A percentile compares a stretch with the other conserved stretches of the same genome.
Conservation (phyloP, 2,888 invertebrate genomes). For the Agonum fuliginosum region DNA sequence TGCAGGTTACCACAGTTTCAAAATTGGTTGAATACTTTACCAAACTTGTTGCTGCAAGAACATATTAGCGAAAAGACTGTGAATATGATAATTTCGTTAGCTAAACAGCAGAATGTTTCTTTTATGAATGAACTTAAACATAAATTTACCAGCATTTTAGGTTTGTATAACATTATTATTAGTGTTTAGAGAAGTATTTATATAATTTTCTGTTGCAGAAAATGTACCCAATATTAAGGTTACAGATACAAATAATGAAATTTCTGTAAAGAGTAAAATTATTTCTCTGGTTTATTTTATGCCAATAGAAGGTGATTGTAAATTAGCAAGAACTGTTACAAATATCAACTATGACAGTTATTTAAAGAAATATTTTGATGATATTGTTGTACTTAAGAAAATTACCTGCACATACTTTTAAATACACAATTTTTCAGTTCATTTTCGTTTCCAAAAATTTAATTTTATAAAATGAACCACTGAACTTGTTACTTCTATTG, state of each 20-base stretch:
- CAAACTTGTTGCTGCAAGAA: conserved; percentile 75
- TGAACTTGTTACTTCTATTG: too few relatives aligned
- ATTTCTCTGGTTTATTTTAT: conserved; percentile 35
- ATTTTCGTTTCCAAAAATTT: too few relatives aligned
- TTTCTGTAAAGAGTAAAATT: conserved; percentile 18
- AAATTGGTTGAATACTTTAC: conserved; percentile 75
- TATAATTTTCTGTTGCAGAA: conserved; percentile 34
- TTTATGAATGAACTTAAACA: conserved; percentile 74
- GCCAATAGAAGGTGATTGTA: background rate
- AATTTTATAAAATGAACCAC: too few relatives aligned
- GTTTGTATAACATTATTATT: conserved; percentile 64
- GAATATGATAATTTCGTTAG: conserved; percentile 77
- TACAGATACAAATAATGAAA: background rate
- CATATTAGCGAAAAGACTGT: conserved; percentile 75
- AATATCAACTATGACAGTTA: background rate
- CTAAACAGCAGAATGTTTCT: conserved; percentile 74
- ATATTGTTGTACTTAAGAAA: background rate
- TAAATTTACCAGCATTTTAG: conserved; percentile 73
- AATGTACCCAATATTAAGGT: conserved; percentile 38
- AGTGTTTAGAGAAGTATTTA: conserved; percentile 14
- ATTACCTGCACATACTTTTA: too few relatives aligned
- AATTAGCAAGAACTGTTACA: background rate
- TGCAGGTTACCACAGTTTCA: conserved; percentile 71
- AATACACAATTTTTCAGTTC: too few relatives aligned
- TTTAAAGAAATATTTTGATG: conserved; percentile 22